These are phyloP conservation scores for Operophtera brumata DNA, from an alignment of 2,888 invertebrate genomes.

Conservation along the genomic window DNA sequence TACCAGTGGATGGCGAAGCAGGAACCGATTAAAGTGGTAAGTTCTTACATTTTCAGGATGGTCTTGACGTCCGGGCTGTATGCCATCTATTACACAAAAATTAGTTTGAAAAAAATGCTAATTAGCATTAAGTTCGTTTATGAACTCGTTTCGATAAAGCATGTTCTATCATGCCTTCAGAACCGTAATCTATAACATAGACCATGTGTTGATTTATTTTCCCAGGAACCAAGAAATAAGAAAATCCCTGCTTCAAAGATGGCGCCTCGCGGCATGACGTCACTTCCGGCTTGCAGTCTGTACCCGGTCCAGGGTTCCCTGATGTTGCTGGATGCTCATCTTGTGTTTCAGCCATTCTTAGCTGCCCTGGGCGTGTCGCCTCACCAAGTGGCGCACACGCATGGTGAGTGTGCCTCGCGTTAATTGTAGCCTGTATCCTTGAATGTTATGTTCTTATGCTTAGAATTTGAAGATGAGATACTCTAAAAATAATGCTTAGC, in stretches of 20 bases:
- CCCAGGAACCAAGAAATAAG: conserved; percentile 71
- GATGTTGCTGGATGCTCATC: conserved; percentile 93
- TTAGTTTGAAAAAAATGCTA: too few species aligned
- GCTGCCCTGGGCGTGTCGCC: conserved; percentile 94
- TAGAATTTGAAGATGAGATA: too few species aligned
- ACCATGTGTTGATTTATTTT: too few species aligned
- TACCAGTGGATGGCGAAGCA: conserved; percentile 99
- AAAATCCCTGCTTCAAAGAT: conserved; percentile 75
- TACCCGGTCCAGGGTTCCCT: conserved; percentile 91
- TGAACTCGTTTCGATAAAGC: too few species aligned
- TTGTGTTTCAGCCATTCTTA: conserved; percentile 95
- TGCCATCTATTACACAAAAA: too few species aligned
- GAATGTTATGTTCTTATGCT: too few species aligned
- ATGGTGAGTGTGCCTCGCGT: background rate
- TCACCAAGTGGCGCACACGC: conserved; percentile 85
- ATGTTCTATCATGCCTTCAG: too few species aligned
- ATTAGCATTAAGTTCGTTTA: too few species aligned
- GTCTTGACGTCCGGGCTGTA: background rate
- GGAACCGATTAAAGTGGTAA: conserved; percentile 81
- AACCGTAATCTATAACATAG: too few species aligned
- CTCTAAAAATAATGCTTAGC: too few species aligned
- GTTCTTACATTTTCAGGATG: background rate
- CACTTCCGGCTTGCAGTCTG: conserved; percentile 83
- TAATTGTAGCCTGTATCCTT: too few species aligned
- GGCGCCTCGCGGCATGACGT: conserved; percentile 61